These are phyloP conservation scores for Phenganax subtilis DNA, from an alignment of 92 coral and sea anemone species.

Conservation along the genomic window DNA sequence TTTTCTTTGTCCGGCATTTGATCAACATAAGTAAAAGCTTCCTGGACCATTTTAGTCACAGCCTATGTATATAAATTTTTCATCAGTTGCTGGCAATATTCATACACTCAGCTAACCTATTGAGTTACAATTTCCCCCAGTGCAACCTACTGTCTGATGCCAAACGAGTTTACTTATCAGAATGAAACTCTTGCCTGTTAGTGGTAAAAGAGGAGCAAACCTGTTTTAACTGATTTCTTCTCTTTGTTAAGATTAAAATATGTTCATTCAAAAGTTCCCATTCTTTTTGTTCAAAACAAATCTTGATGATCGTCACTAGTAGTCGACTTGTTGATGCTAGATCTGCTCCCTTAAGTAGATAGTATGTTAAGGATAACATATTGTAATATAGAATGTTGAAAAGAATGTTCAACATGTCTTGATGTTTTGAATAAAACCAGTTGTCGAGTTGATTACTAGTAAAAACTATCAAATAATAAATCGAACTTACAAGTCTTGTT, in stretches of 20 bases:
- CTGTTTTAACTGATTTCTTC: conserved; percentile 93
- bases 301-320: conserved; percentile 72
- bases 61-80: conserved; percentile 46
- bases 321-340: conserved; percentile 90
- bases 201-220: conserved; percentile 1
- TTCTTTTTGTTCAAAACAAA: conserved; percentile 83
- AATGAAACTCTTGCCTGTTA: too few species aligned
- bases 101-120: background rate
- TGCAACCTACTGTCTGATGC: too few species aligned
- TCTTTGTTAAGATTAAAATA: conserved; percentile 73
- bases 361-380: background rate
- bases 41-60: conserved; percentile 97
- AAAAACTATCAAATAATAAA: background rate
- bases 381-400: background rate
- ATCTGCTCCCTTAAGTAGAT: conserved; percentile 70
- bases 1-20: conserved; percentile 88
- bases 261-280: conserved; percentile 95
- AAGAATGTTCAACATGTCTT: too few species aligned
- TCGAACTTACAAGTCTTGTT: conserved; percentile 83
- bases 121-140: too few species aligned
- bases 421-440: too few species aligned
- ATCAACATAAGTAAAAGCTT: conserved; percentile 82
- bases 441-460: too few species aligned
- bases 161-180: too few species aligned
- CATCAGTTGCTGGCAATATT: background rate